A percentile compares a stretch with the other conserved stretches of the same genome.
Conservation (phyloP, 2,113 vertebrate genomes). For the Triplophysa dalaica region DNA sequence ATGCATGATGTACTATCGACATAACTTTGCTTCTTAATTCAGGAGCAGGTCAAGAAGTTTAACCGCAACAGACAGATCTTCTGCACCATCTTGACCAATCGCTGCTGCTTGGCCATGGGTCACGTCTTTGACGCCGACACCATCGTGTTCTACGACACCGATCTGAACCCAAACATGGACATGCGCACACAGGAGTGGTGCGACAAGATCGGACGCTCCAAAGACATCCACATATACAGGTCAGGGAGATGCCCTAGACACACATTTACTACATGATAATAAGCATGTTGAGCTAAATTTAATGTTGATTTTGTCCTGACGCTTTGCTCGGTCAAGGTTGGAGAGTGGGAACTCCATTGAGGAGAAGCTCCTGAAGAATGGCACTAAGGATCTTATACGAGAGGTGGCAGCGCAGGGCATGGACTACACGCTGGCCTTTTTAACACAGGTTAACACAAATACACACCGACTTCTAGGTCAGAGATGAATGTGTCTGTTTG, state of each 20-base stretch:
- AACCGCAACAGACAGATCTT: slow-evolving; percentile 87
- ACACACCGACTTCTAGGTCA: too few relatives aligned
- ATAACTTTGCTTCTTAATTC: not conserved
- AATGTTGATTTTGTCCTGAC: not conserved
- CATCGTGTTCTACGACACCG: slow-evolving; percentile 90
- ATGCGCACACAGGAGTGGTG: slow-evolving; percentile 91
- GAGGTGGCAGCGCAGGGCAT: slow-evolving; percentile 93
- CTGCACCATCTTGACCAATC: slow-evolving; percentile 89
- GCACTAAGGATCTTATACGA: slow-evolving; percentile 91
- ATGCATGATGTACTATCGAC: not conserved
- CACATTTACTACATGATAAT: too few relatives aligned
- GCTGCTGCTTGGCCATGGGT: slow-evolving; percentile 84
- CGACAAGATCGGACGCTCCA: slow-evolving; percentile 88
- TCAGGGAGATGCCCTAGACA: slow-evolving; percentile 50
- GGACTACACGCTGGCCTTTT: slow-evolving; percentile 89
- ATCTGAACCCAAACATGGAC: slow-evolving; percentile 91
- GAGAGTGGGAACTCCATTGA: slow-evolving; percentile 93
- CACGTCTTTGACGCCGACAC: slow-evolving; percentile 88
- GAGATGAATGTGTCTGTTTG: too few relatives aligned
- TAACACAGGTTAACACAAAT: slow-evolving; percentile 80
- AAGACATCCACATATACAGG: slow-evolving; percentile 95
- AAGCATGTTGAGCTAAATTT: too few relatives aligned
- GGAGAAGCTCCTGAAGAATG: slow-evolving; percentile 91
- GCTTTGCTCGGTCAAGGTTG: slow-evolving; percentile 69
- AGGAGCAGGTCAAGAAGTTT: slow-evolving; percentile 87